These are phyloP conservation scores for Pygocentrus nattereri DNA, from an alignment of 2,797 vertebrate species.

Conservation along the genomic window DNA sequence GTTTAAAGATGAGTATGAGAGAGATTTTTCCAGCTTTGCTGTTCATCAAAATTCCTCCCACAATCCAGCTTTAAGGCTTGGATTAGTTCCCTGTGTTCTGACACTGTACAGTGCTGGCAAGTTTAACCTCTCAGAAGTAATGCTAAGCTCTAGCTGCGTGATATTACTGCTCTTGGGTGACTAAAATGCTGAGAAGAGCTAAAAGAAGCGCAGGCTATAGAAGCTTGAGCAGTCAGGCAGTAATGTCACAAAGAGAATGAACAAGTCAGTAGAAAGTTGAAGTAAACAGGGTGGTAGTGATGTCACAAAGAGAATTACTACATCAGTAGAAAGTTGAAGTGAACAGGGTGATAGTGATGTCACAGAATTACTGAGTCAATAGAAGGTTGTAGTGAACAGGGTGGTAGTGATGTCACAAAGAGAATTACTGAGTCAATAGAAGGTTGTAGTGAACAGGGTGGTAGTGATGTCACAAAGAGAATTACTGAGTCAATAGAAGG, in stretches of 20 bases:
- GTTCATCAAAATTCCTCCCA: slow-evolving; percentile 69
- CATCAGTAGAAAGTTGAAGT: neutral
- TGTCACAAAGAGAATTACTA: neutral
- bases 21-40: slow-evolving; percentile 42
- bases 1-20: neutral
- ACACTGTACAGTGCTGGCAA: slow-evolving; percentile 64
- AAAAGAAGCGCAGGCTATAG: too few relatives aligned
- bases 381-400: too few relatives aligned
- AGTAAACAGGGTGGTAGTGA: neutral
- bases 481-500: too few relatives aligned
- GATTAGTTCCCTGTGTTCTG: slow-evolving; percentile 63
- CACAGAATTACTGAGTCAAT: too few relatives aligned
- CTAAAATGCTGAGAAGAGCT: neutral
- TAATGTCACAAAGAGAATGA: neutral
- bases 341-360: neutral
- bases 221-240: neutral
- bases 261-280: too few relatives aligned
- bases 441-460: too few relatives aligned
- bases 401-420: too few relatives aligned
- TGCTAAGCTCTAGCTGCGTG: slow-evolving; percentile 47
- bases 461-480: too few relatives aligned
- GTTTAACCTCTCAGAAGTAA: slow-evolving; percentile 60
- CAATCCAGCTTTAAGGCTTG: slow-evolving; percentile 55
- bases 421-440: too few relatives aligned
- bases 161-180: slow-evolving; percentile 25